Percentiles rank a stretch among this genome's conserved stretches.
Evolutionary conservation across 2,888 invertebrate genomes (phyloP).

Genomic region (Drosophila anomelani): DNA sequence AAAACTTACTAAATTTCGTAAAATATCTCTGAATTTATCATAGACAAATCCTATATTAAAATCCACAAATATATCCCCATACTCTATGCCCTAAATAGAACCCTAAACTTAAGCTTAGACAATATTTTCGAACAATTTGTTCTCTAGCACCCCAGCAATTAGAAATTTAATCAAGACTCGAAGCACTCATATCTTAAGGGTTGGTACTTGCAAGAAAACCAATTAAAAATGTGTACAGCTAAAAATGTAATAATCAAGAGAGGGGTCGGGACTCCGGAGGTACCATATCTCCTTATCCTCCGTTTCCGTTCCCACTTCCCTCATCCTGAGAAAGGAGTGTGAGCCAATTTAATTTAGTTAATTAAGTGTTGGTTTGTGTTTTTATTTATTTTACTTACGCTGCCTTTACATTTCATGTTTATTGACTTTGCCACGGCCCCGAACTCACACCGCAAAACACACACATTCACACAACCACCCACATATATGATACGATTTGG

Average conservation of each 20-base stretch:
- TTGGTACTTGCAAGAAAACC: conserved; percentile 46
- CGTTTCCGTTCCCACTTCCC: conserved; percentile 1
- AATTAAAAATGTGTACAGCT: conserved; percentile 69
- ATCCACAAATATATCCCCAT: background rate
- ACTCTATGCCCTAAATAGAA: background rate
- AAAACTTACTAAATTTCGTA: background rate
- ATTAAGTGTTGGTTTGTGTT: conserved; percentile 68
- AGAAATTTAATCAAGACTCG: conserved; percentile 50
- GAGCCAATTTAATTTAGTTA: conserved; percentile 75
- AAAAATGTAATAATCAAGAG: conserved; percentile 69
- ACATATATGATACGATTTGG: conserved; percentile 24
- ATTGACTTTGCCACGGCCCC: conserved; percentile 67
- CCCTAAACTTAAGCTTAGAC: background rate
- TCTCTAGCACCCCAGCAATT: conserved; percentile 15
- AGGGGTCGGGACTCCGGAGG: background rate
- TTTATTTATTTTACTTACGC: conserved; percentile 70
- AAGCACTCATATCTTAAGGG: conserved; percentile 16
- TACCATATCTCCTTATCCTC: conserved; percentile 1
- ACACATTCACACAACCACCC: background rate
- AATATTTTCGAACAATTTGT: conserved; percentile 36
- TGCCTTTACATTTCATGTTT: conserved; percentile 77
- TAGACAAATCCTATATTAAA: background rate
- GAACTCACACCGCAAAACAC: conserved; percentile 6
- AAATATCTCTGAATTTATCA: background rate
- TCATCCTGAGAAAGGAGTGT: conserved; percentile 22